These are phyloP conservation scores for Bruchidius siliquastri DNA, from an alignment of 2,888 invertebrate species.

Conservation along the genomic window DNA sequence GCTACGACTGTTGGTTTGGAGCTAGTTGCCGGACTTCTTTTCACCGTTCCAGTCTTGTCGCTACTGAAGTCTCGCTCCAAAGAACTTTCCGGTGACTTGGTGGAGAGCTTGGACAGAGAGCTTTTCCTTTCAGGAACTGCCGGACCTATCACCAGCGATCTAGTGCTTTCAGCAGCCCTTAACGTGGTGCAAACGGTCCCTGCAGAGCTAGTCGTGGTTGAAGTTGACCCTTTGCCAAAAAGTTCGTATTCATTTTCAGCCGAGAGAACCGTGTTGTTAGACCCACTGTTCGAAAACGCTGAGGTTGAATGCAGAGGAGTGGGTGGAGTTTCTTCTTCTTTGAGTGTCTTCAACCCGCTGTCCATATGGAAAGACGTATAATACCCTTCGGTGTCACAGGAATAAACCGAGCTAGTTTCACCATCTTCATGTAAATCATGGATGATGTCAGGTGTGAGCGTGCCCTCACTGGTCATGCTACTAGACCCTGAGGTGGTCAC, in stretches of 20 bases:
- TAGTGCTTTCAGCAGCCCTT: slow-evolving; percentile 63
- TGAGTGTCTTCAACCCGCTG: slow-evolving; percentile 81
- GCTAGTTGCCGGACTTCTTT: slow-evolving; percentile 41
- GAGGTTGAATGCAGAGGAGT: slow-evolving; percentile 69
- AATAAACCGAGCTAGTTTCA: slow-evolving; percentile 87
- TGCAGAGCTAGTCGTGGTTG: slow-evolving; percentile 85
- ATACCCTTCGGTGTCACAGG: slow-evolving; percentile 95
- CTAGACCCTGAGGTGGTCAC: slow-evolving; percentile 74
- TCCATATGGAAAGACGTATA: slow-evolving; percentile 97
- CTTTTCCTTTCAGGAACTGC: slow-evolving; percentile 80
- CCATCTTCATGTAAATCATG: slow-evolving; percentile 77
- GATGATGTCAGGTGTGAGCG: slow-evolving; percentile 77
- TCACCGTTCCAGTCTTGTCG: slow-evolving; percentile 46
- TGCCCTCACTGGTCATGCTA: slow-evolving; percentile 80
- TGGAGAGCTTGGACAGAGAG: slow-evolving; percentile 58
- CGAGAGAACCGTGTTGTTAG: slow-evolving; percentile 64
- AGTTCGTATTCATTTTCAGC: slow-evolving; percentile 87
- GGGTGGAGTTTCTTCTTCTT: slow-evolving; percentile 70
- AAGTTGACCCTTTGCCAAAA: slow-evolving; percentile 87
- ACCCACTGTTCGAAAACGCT: slow-evolving; percentile 61
- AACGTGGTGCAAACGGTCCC: slow-evolving; percentile 85
- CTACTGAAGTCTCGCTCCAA: slow-evolving; percentile 41
- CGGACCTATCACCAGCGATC: slow-evolving; percentile 62
- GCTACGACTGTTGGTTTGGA: slow-evolving; percentile 58
- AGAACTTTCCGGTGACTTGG: slow-evolving; percentile 50